Percentiles rank a stretch among this genome's conserved stretches.
Evolutionary conservation across 2,888 invertebrate species (phyloP).

Genomic region (Heliconius ethilla): DNA sequence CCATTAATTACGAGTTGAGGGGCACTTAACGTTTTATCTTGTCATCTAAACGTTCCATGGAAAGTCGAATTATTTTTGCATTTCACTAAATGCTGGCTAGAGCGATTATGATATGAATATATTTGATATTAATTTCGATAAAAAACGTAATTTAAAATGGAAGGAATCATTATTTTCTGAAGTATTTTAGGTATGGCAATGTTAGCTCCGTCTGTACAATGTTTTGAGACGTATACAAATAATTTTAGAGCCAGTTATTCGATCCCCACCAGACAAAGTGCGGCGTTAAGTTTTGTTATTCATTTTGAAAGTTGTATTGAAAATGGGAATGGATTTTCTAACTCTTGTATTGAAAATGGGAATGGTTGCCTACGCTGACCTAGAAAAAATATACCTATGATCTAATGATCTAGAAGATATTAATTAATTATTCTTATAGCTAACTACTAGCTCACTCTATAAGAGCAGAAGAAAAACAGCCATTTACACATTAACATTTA

Average conservation of each 20-base stretch:
- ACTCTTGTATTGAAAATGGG: too few species aligned
- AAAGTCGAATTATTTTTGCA: constrained; percentile 20
- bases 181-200: not conserved
- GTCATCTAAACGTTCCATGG: constrained; percentile 28
- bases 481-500: constrained; percentile 1
- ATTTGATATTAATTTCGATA: not conserved
- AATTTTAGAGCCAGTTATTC: too few species aligned
- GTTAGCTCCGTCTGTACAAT: too few species aligned
- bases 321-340: too few species aligned
- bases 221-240: too few species aligned
- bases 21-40: constrained; percentile 35
- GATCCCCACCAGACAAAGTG: too few species aligned
- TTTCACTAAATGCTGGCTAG: not conserved
- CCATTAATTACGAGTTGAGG: constrained; percentile 32
- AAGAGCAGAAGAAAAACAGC: not conserved
- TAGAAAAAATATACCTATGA: too few species aligned
- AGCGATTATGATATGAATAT: not conserved
- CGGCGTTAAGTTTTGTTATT: too few species aligned
- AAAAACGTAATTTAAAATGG: not conserved
- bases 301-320: too few species aligned
- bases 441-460: too few species aligned
- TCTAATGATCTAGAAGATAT: not conserved
- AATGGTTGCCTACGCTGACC: too few species aligned
- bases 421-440: not conserved
- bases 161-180: not conserved